Evolutionary conservation across 2,797 vertebrate species (phyloP), one percentile per base, ranked within the genome.

Genomic region (Protosalanx chinensis): DNA sequence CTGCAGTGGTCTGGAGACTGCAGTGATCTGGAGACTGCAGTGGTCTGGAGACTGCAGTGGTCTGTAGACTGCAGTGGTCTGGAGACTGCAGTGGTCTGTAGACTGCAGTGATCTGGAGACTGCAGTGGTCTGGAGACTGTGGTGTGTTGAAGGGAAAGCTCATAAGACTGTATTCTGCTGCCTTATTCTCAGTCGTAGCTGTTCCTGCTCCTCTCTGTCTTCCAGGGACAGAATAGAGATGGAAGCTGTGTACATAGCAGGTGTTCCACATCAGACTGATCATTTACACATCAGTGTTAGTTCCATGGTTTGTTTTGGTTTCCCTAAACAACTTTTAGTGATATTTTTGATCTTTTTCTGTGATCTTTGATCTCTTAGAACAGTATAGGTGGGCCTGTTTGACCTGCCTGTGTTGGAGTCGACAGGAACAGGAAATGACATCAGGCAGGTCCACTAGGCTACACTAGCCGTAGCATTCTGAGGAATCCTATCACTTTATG

Each of bases 111-210:
- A n/a, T n/a, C n/a, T n/a, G n/a, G n/a, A 15, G 46, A 49, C 46
- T 49, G 46, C 2, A n/a, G 46, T 49, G 7, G 46, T 49, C 46
- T 49, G 46, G 2, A 15, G 46, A 49, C 46, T 49, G 46, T 35
- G 33, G 33, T 86, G 88, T 87, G 81, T 87, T 87, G 83, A 86
- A 87, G 74, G 85, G 29, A 71, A 66, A 85, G 85, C 76, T 88
- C 81, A 77, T 75, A 80, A 81, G 86, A 88, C 89, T 88, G 86
- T 89, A 89, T 90, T 87, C 86, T 90, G 90, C 89, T 92, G 92
- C 91, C 90, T 93, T 92, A 92, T 88, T 88, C 90, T 53, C 51
- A 53, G 72, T 65, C 58, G 35, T 69, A 41, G 16, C 81, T 83
- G 53, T 81, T 85, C 72, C 75, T 32, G 35, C 75, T 84, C 73